Percentiles rank a stretch among this genome's conserved stretches.
These are phyloP conservation scores for Tanytarsus gracilentus DNA, from an alignment of 2,888 invertebrate genomes.

Conservation along the genomic window DNA sequence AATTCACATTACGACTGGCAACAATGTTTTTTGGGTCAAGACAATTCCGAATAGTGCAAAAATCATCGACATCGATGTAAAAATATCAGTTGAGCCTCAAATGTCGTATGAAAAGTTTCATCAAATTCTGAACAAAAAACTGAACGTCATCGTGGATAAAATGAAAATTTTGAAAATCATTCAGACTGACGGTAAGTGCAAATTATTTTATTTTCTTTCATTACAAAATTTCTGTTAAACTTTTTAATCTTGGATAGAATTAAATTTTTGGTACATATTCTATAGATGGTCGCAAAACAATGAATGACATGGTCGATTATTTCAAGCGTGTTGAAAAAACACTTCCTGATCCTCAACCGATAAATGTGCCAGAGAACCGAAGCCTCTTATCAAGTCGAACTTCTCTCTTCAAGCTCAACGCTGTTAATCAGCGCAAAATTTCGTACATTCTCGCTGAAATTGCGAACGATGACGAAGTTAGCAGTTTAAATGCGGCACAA, in stretches of 20 bases:
- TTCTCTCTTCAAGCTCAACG: not conserved
- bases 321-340: not conserved
- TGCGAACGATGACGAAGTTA: conserved; percentile 1
- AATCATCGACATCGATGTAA: not conserved
- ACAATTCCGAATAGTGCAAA: not conserved
- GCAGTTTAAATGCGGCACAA: not conserved
- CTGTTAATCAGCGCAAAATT: not conserved
- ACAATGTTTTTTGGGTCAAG: not conserved
- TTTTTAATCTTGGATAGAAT: no score
- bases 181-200: not conserved
- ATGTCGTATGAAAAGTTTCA: not conserved
- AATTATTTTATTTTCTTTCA: no score
- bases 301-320: not conserved
- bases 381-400: not conserved
- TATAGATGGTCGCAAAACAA: not conserved
- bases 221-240: no score
- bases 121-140: not conserved
- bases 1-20: not conserved
- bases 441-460: not conserved
- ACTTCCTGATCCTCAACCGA: not conserved
- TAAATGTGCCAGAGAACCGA: not conserved
- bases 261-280: no score
- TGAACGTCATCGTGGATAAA: not conserved
- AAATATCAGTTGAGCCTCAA: not conserved
- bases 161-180: conserved; percentile 10